These are phyloP conservation scores for Machimus rusticus DNA, from an alignment of 2,888 invertebrate genomes.

Conservation along the genomic window DNA sequence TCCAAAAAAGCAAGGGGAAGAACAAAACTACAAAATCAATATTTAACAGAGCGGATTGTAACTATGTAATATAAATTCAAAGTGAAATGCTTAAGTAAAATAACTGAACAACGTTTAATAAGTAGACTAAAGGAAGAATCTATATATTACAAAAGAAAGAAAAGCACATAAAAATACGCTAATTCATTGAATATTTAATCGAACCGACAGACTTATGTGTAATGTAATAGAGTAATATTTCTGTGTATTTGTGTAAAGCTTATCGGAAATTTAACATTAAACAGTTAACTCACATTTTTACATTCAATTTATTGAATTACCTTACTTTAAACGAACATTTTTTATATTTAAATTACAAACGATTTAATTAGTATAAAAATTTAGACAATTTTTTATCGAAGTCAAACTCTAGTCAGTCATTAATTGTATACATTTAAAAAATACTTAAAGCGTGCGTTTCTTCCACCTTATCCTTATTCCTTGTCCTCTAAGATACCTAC, in stretches of 20 bases:
- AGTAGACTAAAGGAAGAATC: background rate
- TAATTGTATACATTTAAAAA: background rate
- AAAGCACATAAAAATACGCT: background rate
- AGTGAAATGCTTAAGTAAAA: conserved; percentile 10
- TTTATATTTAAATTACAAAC: conserved; percentile 1
- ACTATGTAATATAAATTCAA: background rate
- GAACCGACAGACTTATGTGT: background rate
- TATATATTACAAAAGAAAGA: background rate
- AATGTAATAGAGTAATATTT: conserved; percentile 5
- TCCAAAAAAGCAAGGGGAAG: background rate
- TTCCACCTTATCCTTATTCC: background rate
- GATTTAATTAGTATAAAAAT: background rate
- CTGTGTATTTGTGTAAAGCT: conserved; percentile 11
- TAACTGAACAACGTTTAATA: background rate
- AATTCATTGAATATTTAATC: conserved; percentile 19
- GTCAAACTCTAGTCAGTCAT: background rate
- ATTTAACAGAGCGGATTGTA: background rate
- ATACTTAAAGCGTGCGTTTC: background rate
- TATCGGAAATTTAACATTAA: background rate
- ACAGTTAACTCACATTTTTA: conserved; percentile 8
- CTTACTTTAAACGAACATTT: background rate
- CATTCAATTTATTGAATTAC: background rate
- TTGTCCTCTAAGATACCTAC: background rate
- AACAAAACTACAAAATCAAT: background rate
- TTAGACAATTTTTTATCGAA: background rate